These are phyloP conservation scores for Whitmania pigra DNA, from an alignment of 1,140 invertebrate species.

Conservation along the genomic window DNA sequence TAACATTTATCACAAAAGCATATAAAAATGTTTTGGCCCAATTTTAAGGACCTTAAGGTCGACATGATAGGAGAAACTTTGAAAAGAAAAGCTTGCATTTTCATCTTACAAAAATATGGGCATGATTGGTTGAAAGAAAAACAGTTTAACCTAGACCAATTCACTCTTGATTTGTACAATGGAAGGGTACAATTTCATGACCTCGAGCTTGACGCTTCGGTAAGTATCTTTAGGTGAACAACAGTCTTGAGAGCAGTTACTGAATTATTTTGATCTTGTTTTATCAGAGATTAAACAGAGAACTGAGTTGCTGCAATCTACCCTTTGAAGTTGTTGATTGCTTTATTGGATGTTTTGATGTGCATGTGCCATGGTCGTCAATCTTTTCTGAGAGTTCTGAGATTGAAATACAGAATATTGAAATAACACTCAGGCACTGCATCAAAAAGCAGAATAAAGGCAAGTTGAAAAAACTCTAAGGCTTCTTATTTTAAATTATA, in stretches of 20 bases:
- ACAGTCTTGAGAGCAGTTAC: neutral
- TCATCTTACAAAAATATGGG: neutral
- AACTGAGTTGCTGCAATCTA: neutral
- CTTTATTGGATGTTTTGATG: neutral
- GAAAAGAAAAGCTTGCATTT: neutral
- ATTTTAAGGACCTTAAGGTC: neutral
- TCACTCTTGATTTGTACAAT: neutral
- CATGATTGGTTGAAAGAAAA: constrained; percentile 4
- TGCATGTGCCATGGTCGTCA: neutral
- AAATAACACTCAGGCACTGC: neutral
- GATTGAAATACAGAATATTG: neutral
- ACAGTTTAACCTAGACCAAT: neutral
- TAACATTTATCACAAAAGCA: too few relatives aligned
- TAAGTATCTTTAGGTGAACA: neutral
- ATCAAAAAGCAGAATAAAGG: neutral
- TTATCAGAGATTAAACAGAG: neutral
- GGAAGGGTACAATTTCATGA: neutral
- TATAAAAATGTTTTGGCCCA: neutral
- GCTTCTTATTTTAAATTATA: neutral
- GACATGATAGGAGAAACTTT: neutral
- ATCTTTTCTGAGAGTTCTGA: neutral
- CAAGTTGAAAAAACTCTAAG: too few relatives aligned
- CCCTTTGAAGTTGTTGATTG: constrained; percentile 9
- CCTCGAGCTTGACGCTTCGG: neutral
- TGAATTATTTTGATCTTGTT: neutral